Conservation (phyloP, 2,797 vertebrate species). For the Enteromius mattozi region DNA sequence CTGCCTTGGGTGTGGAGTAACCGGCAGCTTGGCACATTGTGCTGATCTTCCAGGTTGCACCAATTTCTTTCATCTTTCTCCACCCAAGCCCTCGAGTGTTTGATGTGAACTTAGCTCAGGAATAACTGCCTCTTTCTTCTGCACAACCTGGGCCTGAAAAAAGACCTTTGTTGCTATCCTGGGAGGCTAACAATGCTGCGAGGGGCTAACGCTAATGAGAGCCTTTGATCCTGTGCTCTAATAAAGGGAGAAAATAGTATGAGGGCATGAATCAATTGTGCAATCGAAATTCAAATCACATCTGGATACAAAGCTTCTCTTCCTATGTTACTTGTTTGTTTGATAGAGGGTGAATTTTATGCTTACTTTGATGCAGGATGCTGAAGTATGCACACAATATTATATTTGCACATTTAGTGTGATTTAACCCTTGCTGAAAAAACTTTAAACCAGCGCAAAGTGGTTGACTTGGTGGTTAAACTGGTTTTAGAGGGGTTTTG, state of each 20-base stretch:
- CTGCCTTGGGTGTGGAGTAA: conserved; percentile 71
- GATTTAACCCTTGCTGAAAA: background rate
- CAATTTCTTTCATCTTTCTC: conserved; percentile 80
- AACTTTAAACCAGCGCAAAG: background rate
- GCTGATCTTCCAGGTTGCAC: conserved; percentile 82
- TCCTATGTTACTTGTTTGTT: background rate
- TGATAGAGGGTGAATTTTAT: background rate
- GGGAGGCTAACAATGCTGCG: conserved; percentile 79
- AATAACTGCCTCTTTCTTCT: conserved; percentile 78
- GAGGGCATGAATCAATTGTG: conserved; percentile 37
- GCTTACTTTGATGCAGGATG: background rate
- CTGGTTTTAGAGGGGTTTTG: background rate
- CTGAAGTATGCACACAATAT: background rate
- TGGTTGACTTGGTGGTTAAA: background rate
- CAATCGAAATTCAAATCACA: conserved; percentile 40
- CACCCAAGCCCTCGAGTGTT: conserved; percentile 78
- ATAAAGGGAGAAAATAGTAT: conserved; percentile 63
- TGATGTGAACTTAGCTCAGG: conserved; percentile 83
- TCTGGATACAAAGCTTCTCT: conserved; percentile 20
- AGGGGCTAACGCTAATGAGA: conserved; percentile 78
- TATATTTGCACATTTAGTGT: background rate
- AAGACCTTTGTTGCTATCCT: conserved; percentile 79
- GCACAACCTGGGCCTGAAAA: conserved; percentile 71
- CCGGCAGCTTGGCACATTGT: conserved; percentile 72
- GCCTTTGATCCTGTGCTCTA: conserved; percentile 78